Conservation (phyloP, 2,113 vertebrate genomes). For the Scolopax mira region DNA sequence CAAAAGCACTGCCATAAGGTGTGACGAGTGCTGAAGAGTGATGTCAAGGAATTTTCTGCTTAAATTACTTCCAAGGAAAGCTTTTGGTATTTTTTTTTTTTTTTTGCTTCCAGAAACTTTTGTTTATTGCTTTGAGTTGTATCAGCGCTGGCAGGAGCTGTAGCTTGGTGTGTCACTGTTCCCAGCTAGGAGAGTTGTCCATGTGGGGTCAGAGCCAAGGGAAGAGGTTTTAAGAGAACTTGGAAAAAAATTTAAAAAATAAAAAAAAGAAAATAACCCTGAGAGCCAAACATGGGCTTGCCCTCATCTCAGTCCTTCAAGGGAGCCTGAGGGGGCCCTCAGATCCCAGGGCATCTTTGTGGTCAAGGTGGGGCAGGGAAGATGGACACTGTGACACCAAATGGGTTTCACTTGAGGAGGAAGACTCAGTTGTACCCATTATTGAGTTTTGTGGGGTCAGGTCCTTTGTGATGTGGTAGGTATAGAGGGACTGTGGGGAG, state of each 20-base stretch:
- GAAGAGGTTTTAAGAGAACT: background rate
- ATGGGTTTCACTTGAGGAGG: background rate
- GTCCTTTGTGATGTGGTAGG: background rate
- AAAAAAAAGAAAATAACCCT: background rate
- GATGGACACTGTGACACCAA: fast-evolving
- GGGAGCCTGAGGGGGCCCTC: background rate
- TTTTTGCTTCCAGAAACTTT: background rate
- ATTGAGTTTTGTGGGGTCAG: background rate
- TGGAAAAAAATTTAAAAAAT: background rate
- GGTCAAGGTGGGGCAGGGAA: background rate
- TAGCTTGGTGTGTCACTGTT: background rate
- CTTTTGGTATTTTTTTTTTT: background rate
- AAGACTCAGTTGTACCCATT: background rate
- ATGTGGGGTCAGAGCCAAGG: no score
- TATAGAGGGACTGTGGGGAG: background rate
- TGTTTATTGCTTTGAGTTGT: background rate
- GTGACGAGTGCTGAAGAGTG: background rate
- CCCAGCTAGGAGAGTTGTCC: background rate
- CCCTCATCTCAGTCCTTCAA: background rate
- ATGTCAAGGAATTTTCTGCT: background rate
- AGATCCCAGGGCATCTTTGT: background rate
- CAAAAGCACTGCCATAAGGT: background rate
- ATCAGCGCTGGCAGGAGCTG: background rate
- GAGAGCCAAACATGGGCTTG: background rate
- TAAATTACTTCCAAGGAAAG: background rate